Conservation (phyloP, 2,113 vertebrate genomes). For the Dipodomys merriami region DNA sequence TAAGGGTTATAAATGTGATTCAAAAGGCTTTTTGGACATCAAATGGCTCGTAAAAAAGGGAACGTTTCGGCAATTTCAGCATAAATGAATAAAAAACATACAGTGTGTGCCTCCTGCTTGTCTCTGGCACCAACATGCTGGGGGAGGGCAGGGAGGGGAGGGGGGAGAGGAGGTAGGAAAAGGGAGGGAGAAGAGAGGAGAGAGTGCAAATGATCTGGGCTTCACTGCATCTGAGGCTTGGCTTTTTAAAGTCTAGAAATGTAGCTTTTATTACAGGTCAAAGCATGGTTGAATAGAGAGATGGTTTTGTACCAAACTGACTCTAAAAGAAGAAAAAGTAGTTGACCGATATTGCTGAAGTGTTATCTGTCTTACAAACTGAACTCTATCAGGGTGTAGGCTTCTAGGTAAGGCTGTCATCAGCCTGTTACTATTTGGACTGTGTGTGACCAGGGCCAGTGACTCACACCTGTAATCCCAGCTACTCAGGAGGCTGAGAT, state of each 20-base stretch:
- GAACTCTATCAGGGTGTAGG: no score
- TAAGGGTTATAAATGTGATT: constrained; percentile 76
- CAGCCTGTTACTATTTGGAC: no score
- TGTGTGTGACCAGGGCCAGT: neutral
- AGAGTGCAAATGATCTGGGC: neutral
- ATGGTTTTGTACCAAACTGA: neutral
- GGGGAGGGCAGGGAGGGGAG: no score
- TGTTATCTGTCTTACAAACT: neutral
- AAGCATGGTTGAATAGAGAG: neutral
- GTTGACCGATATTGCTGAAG: neutral
- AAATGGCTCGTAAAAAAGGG: constrained; percentile 69
- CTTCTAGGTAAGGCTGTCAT: neutral
- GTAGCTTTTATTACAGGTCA: neutral
- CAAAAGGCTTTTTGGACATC: constrained; percentile 78
- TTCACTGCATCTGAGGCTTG: neutral
- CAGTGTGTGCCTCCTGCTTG: neutral
- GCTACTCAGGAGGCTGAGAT: no score
- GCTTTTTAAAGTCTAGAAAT: neutral
- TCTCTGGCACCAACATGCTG: neutral
- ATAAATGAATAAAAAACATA: constrained; percentile 67
- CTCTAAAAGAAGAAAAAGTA: neutral
- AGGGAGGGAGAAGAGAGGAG: no score
- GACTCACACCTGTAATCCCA: no score
- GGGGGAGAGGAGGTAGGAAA: no score
- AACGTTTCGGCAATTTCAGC: constrained; percentile 64